A percentile compares a stretch with the other conserved stretches of the same genome.
These are phyloP conservation scores for Gopherus flavomarginatus DNA, from an alignment of 2,113 vertebrate genomes.

Conservation along the genomic window DNA sequence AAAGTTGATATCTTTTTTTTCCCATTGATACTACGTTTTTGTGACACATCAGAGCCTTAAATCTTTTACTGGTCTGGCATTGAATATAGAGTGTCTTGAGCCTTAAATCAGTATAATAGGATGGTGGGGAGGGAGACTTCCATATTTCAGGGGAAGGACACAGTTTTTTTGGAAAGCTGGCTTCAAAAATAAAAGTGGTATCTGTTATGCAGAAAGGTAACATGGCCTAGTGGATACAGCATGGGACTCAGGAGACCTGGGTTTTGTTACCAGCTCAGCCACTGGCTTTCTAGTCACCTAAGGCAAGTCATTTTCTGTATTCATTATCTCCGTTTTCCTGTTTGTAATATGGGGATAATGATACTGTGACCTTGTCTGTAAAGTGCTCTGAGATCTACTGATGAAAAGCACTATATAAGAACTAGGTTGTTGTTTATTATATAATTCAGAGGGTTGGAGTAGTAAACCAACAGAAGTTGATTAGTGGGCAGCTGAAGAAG, in stretches of 20 bases:
- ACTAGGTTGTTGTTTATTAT: not conserved
- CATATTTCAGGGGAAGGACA: not conserved
- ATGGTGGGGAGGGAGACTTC: not conserved
- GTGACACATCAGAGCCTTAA: not conserved
- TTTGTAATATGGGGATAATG: not conserved
- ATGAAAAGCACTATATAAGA: not conserved
- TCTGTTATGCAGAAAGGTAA: not conserved
- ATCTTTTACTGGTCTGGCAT: not conserved
- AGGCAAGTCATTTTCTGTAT: too few species aligned
- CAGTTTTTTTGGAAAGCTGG: not conserved
- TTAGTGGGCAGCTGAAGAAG: not conserved
- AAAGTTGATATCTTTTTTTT: not conserved
- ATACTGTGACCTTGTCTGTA: not conserved
- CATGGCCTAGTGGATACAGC: not conserved
- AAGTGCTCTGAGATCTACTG: not conserved
- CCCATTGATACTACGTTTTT: not conserved
- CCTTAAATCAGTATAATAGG: rapidly evolving
- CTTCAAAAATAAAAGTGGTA: not conserved
- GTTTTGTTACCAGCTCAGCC: not conserved
- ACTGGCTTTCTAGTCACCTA: not conserved
- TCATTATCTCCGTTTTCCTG: not conserved
- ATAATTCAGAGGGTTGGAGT: not conserved
- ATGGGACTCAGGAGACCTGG: not conserved
- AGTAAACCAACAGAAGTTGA: not conserved
- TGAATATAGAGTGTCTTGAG: not conserved